Evolutionary conservation across 2,113 vertebrate genomes (phyloP).

Genomic region (Orycteropus afer): DNA sequence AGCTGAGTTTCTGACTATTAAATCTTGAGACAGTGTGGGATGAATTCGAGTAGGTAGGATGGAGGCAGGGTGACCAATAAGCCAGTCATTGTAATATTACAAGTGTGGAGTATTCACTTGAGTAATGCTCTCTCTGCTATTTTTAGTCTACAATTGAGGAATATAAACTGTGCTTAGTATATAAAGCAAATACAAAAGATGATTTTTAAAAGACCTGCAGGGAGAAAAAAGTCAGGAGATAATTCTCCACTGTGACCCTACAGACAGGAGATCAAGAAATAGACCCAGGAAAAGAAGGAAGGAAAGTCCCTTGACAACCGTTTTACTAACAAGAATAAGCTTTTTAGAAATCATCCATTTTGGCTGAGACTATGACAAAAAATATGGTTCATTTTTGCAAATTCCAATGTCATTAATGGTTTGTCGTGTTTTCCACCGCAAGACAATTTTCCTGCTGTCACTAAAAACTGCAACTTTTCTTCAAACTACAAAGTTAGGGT

Average conservation of each 20-base stretch:
- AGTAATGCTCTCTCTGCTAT: neutral
- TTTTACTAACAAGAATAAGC: neutral
- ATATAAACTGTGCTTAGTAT: neutral
- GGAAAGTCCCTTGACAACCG: neutral
- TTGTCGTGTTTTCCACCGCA: constrained; percentile 37
- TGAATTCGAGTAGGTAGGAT: neutral
- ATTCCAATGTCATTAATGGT: neutral
- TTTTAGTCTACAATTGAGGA: neutral
- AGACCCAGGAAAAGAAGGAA: neutral
- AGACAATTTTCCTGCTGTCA: constrained; percentile 23
- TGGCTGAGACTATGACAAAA: neutral
- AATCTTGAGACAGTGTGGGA: neutral
- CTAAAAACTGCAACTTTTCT: constrained; percentile 47
- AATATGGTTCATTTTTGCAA: neutral
- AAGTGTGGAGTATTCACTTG: neutral
- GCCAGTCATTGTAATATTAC: neutral
- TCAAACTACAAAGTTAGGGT: constrained; percentile 47
- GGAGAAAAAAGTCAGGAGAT: neutral
- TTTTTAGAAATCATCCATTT: neutral
- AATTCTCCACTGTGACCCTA: neutral
- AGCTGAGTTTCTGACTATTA: neutral
- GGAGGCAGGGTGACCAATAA: neutral
- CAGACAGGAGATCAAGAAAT: neutral
- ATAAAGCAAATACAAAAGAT: neutral
- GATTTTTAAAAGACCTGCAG: neutral